Evolutionary conservation across 2,888 invertebrate species (phyloP).

Genomic region (Suillia variegata): DNA sequence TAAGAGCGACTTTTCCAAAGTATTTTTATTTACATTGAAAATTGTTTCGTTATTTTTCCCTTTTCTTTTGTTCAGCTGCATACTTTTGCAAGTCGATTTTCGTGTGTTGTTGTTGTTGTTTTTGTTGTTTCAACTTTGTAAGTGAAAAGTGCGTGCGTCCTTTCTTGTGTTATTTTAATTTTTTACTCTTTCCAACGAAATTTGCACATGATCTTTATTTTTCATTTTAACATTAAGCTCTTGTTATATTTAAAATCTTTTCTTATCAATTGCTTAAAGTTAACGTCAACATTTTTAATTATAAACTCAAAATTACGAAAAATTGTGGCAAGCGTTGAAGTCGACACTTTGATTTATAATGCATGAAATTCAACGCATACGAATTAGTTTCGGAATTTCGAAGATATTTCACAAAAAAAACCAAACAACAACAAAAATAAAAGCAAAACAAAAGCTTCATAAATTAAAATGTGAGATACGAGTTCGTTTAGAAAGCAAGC

Average conservation of each 20-base stretch:
- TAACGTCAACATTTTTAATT: too few species aligned
- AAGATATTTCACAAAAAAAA: too few species aligned
- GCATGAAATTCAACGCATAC: neutral
- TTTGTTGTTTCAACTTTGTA: neutral
- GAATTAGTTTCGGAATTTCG: neutral
- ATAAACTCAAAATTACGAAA: neutral
- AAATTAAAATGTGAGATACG: neutral
- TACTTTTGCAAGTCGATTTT: neutral
- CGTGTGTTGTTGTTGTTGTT: too few species aligned
- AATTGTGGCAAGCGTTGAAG: neutral
- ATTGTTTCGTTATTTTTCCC: neutral
- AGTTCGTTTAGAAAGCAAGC: too few species aligned
- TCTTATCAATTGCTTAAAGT: too few species aligned
- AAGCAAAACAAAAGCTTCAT: neutral
- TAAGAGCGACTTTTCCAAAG: slow-evolving; percentile 5
- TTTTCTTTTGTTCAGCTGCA: neutral
- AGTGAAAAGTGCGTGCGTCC: neutral
- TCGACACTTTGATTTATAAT: slow-evolving; percentile 3
- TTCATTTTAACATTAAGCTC: too few species aligned
- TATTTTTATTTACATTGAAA: slow-evolving; percentile 18
- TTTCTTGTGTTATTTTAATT: neutral
- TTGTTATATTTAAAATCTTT: neutral
- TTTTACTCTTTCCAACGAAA: too few species aligned
- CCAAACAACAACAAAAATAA: too few species aligned
- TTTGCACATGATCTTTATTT: too few species aligned